Base-by-base conservation (phyloP, 2,797 vertebrate genomes). In the Zonotrichia albicollis region DNA sequence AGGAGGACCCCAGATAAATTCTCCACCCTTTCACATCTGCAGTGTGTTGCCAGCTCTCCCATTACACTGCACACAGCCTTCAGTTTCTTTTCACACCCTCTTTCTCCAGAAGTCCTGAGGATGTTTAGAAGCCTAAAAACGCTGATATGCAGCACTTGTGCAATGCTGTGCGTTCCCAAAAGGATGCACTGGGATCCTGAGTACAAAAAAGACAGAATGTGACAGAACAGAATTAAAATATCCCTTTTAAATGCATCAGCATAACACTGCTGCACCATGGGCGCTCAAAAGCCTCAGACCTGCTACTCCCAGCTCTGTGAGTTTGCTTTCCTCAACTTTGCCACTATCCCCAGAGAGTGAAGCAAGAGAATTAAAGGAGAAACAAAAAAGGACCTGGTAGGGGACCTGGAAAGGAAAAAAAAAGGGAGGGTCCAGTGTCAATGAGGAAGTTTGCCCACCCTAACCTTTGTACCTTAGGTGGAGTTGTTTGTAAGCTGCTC, bases 401-500 rank as follows among this genome's bases (percentile, higher is more conserved):
- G 26, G 26, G 45, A 92, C 70, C 34, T 64, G 55, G 80, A 95
- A 93, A 82, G 16, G 26, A 30, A 29, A 84, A 91, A 68, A 73
- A 87, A 87, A 79, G 85, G 95, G 93, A 95, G 93, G 87, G 40
- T 70, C 65, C 8, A 0, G 18, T 75, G 76, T 77, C 30, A 84
- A 42, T 61, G 62, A 93, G 96, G 96, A 97, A 95, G 90, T 58
- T 54, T 80, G 92, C 83, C 95, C 89, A 70, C 94, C 94, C 96
- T 89, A 73, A 93, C 91, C 94, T 96, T 87, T 93, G 94, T 92
- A 92, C 93, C 87, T 64, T 84, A 92, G 96, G 95, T 94, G 95
- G 96, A 93, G 96, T 38, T 93, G 79, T 73, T 79, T 89, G 68
- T 55, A 74, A 94, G 36, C 18, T 72, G 90, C 90, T 90, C 78